These are phyloP conservation scores for Pteria penguin DNA, from an alignment of 2,888 invertebrate genomes.

Conservation along the genomic window DNA sequence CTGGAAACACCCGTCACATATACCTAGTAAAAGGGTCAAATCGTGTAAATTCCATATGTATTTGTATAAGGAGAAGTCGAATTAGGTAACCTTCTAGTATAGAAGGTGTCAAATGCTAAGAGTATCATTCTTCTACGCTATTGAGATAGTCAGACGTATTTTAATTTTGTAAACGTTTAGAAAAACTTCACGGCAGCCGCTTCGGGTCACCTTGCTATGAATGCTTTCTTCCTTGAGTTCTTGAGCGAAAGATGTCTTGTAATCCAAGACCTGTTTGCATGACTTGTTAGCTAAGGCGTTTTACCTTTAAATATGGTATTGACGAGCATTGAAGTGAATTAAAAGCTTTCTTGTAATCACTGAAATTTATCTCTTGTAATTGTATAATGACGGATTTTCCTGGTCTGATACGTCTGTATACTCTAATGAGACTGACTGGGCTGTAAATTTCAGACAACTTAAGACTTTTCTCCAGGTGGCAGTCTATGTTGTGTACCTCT, in stretches of 20 bases:
- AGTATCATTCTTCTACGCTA: conserved; percentile 31
- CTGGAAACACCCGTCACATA: too few relatives aligned
- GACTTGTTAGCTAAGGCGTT: conserved; percentile 17
- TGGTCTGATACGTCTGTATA: conserved; percentile 26
- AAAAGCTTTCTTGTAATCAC: conserved; percentile 31
- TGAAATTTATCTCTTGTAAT: conserved; percentile 29
- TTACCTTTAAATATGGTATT: conserved; percentile 42
- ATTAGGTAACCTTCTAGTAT: too few relatives aligned
- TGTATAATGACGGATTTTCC: conserved; percentile 34
- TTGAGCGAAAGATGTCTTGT: not conserved
- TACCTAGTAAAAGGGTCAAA: too few relatives aligned
- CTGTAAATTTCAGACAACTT: conserved; percentile 42
- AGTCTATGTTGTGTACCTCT: conserved; percentile 48
- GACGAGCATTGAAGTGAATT: conserved; percentile 15
- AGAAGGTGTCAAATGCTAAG: too few relatives aligned
- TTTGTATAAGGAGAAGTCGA: too few relatives aligned
- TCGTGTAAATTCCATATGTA: too few relatives aligned
- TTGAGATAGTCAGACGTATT: conserved; percentile 1
- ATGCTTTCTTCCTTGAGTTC: not conserved
- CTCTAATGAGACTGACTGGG: conserved; percentile 38
- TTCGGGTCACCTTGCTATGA: not conserved
- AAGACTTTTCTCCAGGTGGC: conserved; percentile 41
- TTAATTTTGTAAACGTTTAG: not conserved
- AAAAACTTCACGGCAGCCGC: not conserved
- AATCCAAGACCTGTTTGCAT: not conserved